These are phyloP conservation scores for Phylloscopus trochiloides DNA, from an alignment of 2,113 vertebrate genomes.

Conservation along the genomic window DNA sequence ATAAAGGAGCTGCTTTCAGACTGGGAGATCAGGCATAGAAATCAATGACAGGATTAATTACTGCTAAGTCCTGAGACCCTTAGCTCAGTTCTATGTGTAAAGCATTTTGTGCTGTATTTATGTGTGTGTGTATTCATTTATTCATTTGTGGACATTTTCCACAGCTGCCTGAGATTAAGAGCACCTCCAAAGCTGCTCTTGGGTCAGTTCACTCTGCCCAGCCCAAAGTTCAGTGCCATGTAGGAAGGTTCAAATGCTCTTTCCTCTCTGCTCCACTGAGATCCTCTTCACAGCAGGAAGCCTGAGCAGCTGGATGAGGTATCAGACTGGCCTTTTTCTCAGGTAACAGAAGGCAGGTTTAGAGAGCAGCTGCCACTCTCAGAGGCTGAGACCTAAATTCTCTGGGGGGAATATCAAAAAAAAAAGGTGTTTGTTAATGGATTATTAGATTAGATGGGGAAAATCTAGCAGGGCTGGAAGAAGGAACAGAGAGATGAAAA, in stretches of 20 bases:
- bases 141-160: not conserved
- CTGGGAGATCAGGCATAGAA: not conserved
- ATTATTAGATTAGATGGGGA: not conserved
- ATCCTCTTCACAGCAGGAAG: not conserved
- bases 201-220: not conserved
- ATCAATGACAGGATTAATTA: not conserved
- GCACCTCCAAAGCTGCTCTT: not conserved
- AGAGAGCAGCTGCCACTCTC: not conserved
- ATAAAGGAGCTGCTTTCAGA: not conserved
- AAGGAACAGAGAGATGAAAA: not conserved
- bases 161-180: not conserved
- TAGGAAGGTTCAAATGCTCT: not conserved
- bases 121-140: not conserved
- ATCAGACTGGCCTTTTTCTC: not conserved
- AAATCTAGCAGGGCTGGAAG: not conserved
- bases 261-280: fast-evolving
- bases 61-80: fast-evolving
- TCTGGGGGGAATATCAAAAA: fast-evolving
- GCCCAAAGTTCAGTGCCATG: not conserved
- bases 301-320: not conserved
- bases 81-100: not conserved
- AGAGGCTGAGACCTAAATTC: not conserved
- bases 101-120: not conserved
- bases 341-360: not conserved
- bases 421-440: not conserved